A percentile compares a stretch with the other conserved stretches of the same genome.
phyloP scores from a whole-genome alignment of 2,113 vertebrate genomes.

The Amblyornis subalaris region DNA sequence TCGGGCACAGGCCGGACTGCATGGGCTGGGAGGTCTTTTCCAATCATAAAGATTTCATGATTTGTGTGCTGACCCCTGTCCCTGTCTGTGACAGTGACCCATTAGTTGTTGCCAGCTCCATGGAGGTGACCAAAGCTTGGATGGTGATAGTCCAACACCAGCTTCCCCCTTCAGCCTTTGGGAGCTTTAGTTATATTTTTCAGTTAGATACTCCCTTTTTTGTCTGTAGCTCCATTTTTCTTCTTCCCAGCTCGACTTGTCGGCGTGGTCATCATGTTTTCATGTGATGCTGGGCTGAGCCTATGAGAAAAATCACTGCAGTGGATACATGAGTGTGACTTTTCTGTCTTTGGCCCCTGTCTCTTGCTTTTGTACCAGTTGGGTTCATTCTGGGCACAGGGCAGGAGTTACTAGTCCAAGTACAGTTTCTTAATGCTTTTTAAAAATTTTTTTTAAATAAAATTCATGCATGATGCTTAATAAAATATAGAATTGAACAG shows the following conservation, averaged over 20 bases:
- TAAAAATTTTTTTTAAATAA: not conserved
- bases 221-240: not conserved
- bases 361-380: fast-evolving
- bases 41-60: not conserved
- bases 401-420: not conserved
- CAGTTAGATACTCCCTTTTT: fast-evolving
- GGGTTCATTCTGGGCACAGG: not conserved
- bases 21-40: not conserved
- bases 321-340: not conserved
- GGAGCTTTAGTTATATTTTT: not conserved
- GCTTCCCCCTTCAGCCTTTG: not conserved
- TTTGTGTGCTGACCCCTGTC: too few relatives aligned
- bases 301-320: not conserved
- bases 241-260: fast-evolving
- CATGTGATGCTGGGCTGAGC: not conserved
- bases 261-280: fast-evolving
- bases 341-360: not conserved
- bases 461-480: not conserved
- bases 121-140: not conserved
- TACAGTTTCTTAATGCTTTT: not conserved
- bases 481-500: not conserved
- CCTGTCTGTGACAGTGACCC: not conserved
- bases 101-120: not conserved
- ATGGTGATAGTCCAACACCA: too few relatives aligned
- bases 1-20: fast-evolving